Percentiles rank a stretch among this genome's conserved stretches.
These are phyloP conservation scores for Heliothis virescens DNA, from an alignment of 1,140 invertebrate species.

Conservation along the genomic window DNA sequence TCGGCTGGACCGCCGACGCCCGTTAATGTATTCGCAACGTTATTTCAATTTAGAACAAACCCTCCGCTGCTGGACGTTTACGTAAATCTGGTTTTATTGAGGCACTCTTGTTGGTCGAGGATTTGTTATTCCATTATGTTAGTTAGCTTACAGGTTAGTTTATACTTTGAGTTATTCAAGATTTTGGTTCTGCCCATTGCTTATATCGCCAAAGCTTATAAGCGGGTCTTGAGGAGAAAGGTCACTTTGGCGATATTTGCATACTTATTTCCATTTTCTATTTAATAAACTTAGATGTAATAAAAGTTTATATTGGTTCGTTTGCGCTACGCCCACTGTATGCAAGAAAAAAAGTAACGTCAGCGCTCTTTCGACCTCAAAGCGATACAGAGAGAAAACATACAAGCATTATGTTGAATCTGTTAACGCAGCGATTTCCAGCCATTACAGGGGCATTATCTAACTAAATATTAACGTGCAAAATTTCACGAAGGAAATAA, in stretches of 20 bases:
- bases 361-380: background rate
- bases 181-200: no score
- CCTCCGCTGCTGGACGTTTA: background rate
- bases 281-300: no score
- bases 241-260: no score
- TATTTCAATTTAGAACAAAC: conserved; percentile 74
- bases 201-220: no score
- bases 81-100: conserved; percentile 24
- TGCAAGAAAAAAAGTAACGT: background rate
- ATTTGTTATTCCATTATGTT: background rate
- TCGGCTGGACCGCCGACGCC: conserved; percentile 57
- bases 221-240: no score
- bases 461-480: conserved; percentile 82
- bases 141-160: background rate
- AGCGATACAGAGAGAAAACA: conserved; percentile 8
- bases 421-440: conserved; percentile 60
- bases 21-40: conserved; percentile 69
- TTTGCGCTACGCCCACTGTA: no score
- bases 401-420: conserved; percentile 16
- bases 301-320: no score
- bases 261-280: no score
- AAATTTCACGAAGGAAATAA: conserved; percentile 81
- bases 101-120: background rate
- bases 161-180: no score
- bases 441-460: conserved; percentile 66